Conservation (phyloP, 2,113 vertebrate species). For the Chamaea fasciata region DNA sequence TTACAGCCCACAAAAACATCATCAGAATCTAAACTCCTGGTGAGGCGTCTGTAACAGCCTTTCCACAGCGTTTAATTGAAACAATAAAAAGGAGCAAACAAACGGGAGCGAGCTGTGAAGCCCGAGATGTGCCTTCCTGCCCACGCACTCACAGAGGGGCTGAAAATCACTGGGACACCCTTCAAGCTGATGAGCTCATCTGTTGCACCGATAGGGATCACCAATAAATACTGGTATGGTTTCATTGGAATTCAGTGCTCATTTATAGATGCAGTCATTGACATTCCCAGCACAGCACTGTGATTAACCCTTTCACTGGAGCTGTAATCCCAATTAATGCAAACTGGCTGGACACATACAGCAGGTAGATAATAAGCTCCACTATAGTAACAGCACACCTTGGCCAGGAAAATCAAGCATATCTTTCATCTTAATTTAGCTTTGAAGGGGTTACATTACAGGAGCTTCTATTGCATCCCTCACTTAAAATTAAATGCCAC, state of each 20-base stretch:
- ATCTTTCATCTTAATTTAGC: conserved; percentile 28
- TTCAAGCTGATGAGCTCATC: conserved; percentile 30
- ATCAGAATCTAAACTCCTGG: conserved; percentile 26
- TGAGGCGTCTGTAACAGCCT: conserved; percentile 9
- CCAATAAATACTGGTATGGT: background rate
- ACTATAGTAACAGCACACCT: background rate
- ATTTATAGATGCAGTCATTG: background rate
- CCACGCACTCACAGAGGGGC: background rate
- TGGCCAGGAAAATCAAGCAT: background rate
- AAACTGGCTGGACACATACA: background rate
- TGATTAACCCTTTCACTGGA: conserved; percentile 34
- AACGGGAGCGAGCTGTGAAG: background rate
- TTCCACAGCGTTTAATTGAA: conserved; percentile 46
- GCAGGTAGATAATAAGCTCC: background rate
- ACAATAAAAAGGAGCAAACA: conserved; percentile 10
- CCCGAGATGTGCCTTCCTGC: background rate
- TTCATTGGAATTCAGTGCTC: conserved; percentile 6
- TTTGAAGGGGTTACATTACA: conserved; percentile 28
- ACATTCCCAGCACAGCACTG: background rate
- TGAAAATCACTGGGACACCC: background rate
- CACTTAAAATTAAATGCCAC: conserved; percentile 51
- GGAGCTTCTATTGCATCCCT: background rate
- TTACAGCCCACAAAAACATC: background rate
- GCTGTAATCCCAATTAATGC: background rate
- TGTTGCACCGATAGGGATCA: background rate